These are phyloP conservation scores for Apis florea DNA, from an alignment of 1,140 invertebrate species.

Conservation along the genomic window DNA sequence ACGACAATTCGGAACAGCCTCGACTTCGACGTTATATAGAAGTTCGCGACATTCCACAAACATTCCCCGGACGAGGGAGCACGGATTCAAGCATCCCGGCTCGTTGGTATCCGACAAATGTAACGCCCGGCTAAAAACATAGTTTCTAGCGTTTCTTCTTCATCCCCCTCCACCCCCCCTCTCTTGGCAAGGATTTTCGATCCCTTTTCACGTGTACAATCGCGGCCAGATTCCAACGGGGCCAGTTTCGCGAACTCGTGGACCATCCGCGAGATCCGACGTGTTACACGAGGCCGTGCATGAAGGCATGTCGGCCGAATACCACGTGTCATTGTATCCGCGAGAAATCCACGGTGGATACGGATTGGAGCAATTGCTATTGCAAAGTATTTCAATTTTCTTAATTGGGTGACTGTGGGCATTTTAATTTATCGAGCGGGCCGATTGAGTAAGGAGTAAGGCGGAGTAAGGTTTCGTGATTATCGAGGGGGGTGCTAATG, in stretches of 20 bases:
- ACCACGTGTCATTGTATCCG: neutral
- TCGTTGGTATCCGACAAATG: slow-evolving; percentile 69
- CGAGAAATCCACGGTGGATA: neutral
- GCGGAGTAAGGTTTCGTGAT: neutral
- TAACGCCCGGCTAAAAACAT: slow-evolving; percentile 66
- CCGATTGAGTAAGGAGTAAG: neutral
- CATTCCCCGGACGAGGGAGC: slow-evolving; percentile 23
- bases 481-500: no score
- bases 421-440: neutral
- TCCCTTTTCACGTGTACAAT: slow-evolving; percentile 42
- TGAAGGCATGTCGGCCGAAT: neutral
- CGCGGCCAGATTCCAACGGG: slow-evolving; percentile 59
- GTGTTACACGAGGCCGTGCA: slow-evolving; percentile 1
- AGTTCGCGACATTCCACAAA: slow-evolving; percentile 41
- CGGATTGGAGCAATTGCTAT: neutral
- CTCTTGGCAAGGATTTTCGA: neutral
- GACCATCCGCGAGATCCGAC: slow-evolving; percentile 25
- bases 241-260: slow-evolving; percentile 13
- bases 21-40: slow-evolving; percentile 2
- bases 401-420: neutral
- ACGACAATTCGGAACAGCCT: neutral
- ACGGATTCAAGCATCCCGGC: slow-evolving; percentile 17
- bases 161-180: neutral
- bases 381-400: neutral
- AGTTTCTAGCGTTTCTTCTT: slow-evolving; percentile 63